phyloP scores from a whole-genome alignment of 2,888 invertebrate species.

The Cacoxenus indagator region DNA sequence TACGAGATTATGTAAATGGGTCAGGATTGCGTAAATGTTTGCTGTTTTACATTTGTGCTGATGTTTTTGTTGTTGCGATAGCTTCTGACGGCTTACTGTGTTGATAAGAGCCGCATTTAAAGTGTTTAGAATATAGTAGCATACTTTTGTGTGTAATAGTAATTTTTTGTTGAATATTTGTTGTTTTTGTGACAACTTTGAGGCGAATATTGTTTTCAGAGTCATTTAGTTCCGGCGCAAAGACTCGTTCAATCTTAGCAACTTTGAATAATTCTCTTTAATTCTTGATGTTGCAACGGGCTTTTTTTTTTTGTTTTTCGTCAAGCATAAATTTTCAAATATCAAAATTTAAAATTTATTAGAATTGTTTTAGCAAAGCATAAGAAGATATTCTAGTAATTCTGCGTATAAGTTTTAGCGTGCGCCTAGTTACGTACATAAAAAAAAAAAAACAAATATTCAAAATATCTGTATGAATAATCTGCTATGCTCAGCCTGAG shows the following conservation, averaged over 20 bases:
- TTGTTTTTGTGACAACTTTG: not conserved
- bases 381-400: no score
- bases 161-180: not conserved
- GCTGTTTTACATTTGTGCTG: not conserved
- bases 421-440: not conserved
- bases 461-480: conserved; percentile 4
- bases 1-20: not conserved
- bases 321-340: no score
- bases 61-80: not conserved
- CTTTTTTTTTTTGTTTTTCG: no score
- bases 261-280: no score
- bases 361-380: no score
- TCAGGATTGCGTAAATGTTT: not conserved
- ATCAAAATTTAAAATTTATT: no score
- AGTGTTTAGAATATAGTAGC: not conserved
- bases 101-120: not conserved
- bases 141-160: not conserved
- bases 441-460: not conserved
- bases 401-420: not conserved
- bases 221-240: no score
- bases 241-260: no score
- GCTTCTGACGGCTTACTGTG: not conserved
- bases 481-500: not conserved
- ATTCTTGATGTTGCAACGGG: no score
- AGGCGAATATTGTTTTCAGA: not conserved